Base-by-base conservation (phyloP, 2,113 vertebrate species). In the Barbus barbus region DNA sequence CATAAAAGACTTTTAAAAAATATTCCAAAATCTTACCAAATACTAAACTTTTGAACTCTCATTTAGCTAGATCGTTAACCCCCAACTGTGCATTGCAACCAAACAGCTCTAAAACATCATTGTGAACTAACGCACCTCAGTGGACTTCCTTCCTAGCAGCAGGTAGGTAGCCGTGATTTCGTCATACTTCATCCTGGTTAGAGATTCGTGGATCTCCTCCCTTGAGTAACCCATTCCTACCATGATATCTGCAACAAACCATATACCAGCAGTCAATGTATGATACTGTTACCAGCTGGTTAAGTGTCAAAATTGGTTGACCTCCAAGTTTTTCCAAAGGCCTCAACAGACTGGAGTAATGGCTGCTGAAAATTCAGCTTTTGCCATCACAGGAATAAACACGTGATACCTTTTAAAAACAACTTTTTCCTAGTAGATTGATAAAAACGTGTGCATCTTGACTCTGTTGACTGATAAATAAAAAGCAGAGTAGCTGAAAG, bases 131-230 rank as follows among this genome's bases (percentile, higher is more conserved):
- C 83, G 85, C 74, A 87, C 85, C 78, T 87, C 85, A 1, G 87
- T 78, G 61, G 87, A 77, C 88, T 96, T 96, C 87, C 96, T 94
- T 77, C 94, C 97, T 90, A 98, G 95, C 90, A 98, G 95, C 92
- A 98, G 94, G 94, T 98, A 98, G 6, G 97, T 98, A 88, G 97
- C 97, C 0, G 96, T 98, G 88, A 98, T 94, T 90, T 98, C 97
- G 0, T 98, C 96, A 91, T 98, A 98, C 89, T 97, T 98, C 84
- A 96, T 95, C 90, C 87, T 94, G 73, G 87, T 91, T 89, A 98
- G 89, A 22, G 97, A 94, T 9, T 98, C 97, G 89, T 94, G 93
- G 91, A 98, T 96, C 87, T 97, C 96, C 26, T 98, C 96, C 20
- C 96, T 93, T 0, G 93, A 94, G 89, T 97, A 98, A 41, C 97